Conservation (phyloP, 2,797 vertebrate species). For the Agapornis canus region DNA sequence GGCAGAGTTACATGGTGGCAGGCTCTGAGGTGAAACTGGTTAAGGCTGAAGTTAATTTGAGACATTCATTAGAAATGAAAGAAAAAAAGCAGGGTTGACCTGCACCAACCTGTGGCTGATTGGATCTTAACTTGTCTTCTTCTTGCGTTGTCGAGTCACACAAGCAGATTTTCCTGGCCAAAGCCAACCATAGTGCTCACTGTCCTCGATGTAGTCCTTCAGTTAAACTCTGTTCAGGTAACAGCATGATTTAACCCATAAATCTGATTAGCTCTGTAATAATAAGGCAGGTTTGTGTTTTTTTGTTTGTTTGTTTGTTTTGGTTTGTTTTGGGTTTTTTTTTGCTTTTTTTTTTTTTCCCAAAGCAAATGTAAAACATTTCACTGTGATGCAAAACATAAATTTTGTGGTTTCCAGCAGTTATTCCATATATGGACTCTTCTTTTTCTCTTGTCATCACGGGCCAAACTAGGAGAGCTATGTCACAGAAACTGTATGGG, state of each 20-base stretch:
- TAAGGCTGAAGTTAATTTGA: not conserved
- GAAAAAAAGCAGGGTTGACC: not conserved
- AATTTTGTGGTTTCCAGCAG: not conserved
- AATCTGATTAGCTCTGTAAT: not conserved
- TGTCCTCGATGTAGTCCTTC: not conserved
- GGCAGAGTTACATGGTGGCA: not conserved
- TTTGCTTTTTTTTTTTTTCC: not conserved
- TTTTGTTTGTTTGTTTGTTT: too few relatives aligned
- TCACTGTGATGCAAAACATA: not conserved
- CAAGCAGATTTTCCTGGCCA: not conserved
- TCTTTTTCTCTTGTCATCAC: not conserved
- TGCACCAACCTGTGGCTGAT: not conserved
- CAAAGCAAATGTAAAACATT: not conserved
- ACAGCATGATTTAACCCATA: not conserved
- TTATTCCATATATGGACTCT: not conserved
- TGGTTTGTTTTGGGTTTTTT: too few relatives aligned
- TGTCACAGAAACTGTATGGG: not conserved
- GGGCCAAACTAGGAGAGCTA: not conserved
- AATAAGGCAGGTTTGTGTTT: not conserved
- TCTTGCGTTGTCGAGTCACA: not conserved
- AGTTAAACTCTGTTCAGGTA: not conserved
- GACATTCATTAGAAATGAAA: not conserved
- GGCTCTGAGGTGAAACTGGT: not conserved
- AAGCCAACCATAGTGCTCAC: not conserved
- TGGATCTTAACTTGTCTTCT: not conserved